Evolutionary conservation across 2,797 vertebrate genomes (phyloP), one percentile per base, ranked within the genome.

Genomic region (Molossus alvarezi): DNA sequence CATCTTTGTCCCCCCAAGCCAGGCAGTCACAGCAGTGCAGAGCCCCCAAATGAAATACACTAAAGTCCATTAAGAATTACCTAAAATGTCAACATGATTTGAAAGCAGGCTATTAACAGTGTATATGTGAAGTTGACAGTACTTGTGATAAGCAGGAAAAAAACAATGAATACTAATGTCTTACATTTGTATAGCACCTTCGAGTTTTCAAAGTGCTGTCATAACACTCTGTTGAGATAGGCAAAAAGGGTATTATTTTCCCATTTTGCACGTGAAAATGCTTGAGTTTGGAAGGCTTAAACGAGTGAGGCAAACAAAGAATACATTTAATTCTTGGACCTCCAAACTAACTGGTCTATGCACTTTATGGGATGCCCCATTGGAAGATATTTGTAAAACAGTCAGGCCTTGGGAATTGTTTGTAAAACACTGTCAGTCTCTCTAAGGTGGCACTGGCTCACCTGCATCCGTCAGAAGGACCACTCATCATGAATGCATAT

Each of bases 131-230:
- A 96, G 86, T 5, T 95, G 77, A 95, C 79, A 67, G 93, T 82
- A 83, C 65, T 94, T 92, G 82, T 57, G 94, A 96, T 90, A 90
- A 95, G 82, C 82, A 96, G 69, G 53, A 86, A 94, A 95, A 96
- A 86, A 96, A 93, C 96, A 96, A 88, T 84, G 92, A 80, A 97
- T 94, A 92, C 94, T 95, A 95, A 89, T 91, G 96, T 62, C 77
- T 76, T 91, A 62, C 88, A 92, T 97, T 97, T 97, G 92, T 95
- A 88, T 75, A 90, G 51, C 95, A 95, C 57, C 33, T 93, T 90
- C 20, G 81, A 73, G 81, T 90, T 97, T 94, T 67, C 82, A 90
- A 77, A 90, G 53, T 79, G 57, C 67, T 95, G 95, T 90, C 88
- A 82, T 82, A 95, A 93, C 88, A 95, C 85, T 73, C 64, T 23